Conservation (phyloP, 2,797 vertebrate species). For the Furcifer pardalis region DNA sequence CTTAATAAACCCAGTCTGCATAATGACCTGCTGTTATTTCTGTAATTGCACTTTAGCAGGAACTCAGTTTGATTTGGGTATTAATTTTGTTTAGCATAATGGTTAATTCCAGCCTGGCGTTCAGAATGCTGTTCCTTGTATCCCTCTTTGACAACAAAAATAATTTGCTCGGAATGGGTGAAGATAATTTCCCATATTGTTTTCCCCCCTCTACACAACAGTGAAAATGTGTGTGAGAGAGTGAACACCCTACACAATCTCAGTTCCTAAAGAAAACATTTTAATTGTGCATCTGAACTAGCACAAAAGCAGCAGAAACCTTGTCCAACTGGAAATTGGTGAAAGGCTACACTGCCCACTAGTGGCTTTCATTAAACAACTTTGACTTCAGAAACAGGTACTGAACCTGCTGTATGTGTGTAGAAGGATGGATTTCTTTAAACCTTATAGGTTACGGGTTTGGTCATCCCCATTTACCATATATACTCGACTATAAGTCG, state of each 20-base stretch:
- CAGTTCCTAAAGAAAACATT: not conserved
- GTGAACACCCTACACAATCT: not conserved
- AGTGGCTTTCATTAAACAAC: conserved; percentile 16
- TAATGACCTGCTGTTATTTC: not conserved
- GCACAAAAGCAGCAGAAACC: not conserved
- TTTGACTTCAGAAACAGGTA: conserved; percentile 49
- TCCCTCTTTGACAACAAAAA: not conserved
- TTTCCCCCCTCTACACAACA: not conserved
- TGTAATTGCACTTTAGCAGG: not conserved
- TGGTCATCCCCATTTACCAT: not conserved
- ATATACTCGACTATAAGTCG: no score
- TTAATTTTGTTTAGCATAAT: not conserved
- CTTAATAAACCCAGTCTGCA: not conserved
- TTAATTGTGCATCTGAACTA: conserved; percentile 24
- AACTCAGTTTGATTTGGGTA: not conserved
- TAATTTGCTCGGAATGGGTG: not conserved
- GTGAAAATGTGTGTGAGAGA: not conserved
- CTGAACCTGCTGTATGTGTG: not conserved
- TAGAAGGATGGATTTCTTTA: not conserved
- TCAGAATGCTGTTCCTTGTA: not conserved
- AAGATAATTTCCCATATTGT: conserved; percentile 1
- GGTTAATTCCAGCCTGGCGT: not conserved
- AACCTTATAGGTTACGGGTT: not conserved
- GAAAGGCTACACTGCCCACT: conserved; percentile 34
- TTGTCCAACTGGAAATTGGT: conserved; percentile 11